Conservation (phyloP, 2,797 vertebrate genomes). For the Gobionotothen gibberifrons region DNA sequence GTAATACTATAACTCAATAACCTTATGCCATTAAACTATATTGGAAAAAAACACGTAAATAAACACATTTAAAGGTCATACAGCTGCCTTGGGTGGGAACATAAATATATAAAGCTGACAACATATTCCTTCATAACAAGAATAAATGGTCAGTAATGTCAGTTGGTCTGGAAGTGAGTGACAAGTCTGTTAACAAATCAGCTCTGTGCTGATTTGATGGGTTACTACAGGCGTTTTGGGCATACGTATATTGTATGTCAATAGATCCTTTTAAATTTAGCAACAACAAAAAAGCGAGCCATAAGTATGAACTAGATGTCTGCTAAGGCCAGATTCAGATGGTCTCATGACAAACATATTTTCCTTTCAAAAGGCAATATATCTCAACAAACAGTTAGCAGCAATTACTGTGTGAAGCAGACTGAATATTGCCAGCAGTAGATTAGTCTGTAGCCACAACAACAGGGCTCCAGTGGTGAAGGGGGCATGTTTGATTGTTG, state of each 20-base stretch:
- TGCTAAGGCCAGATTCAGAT: background rate
- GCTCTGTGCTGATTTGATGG: too few species aligned
- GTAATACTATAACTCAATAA: background rate
- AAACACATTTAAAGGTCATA: background rate
- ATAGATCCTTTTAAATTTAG: background rate
- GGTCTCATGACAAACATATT: background rate
- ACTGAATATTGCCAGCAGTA: conserved; percentile 3
- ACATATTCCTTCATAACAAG: conserved; percentile 15
- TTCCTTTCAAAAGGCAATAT: background rate
- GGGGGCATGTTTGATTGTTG: conserved; percentile 14
- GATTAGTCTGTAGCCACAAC: conserved; percentile 21
- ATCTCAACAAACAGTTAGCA: background rate
- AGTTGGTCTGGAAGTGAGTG: too few species aligned
- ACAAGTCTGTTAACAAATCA: too few species aligned
- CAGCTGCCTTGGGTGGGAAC: background rate
- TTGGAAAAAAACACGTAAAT: background rate
- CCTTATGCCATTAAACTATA: background rate
- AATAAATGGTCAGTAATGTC: background rate
- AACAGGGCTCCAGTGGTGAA: background rate
- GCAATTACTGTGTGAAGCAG: background rate
- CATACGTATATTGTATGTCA: too few species aligned
- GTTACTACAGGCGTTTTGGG: too few species aligned
- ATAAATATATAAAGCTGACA: too few species aligned
- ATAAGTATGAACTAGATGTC: too few species aligned
- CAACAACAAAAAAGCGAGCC: background rate